Base-by-base conservation (phyloP, 2,113 vertebrate species). In the Pedionomus torquatus region DNA sequence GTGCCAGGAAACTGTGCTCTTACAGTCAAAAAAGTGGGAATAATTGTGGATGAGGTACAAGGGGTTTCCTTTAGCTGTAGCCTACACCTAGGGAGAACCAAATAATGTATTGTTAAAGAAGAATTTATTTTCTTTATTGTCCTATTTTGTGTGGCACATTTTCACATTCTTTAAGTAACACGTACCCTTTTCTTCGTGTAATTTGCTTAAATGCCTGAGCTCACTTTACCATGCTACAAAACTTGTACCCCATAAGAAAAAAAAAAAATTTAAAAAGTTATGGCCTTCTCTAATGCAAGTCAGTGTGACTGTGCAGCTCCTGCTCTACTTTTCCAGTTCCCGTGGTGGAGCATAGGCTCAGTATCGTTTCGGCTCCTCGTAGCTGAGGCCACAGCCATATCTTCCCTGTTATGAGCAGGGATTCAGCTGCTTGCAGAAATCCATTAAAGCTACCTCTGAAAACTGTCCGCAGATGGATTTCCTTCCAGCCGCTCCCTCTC, bases 321-420 rank as follows among this genome's bases (percentile, higher is more conserved):
- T 33, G 69, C 64, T 37, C 26, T 5, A 14, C 26, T 74, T 54
- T 78, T 41, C 44, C 28, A 33, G 0, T 37, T 23, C 13, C 14
- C 2, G 0, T 6, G 15, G 11, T 39, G 54, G 33, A 66, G 37
- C n/a, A 48, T 65, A 43, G 26, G 17, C 33, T 87, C 4, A 64
- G 19, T 58, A 41, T 31, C 12, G 18, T 66, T 96, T 80, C 41
- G 54, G 15, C 11, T 54, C 43, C 31, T 0, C 0, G 19, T 52
- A 74, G 66, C 43, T 0, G 1, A 89, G 51, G 43, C 39, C n/a
- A 13, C 0, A 0, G 64, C 31, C 1, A 0, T 64, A 12, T 69
- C 35, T 71, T 84, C 66, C 16, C 9, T 77, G 11, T 46, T 81
- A 39, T 0, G 0, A 86, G 43, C n/a, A 33, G 23, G 26, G 44